A percentile compares a stretch with the other conserved stretches of the same genome.
Evolutionary conservation across 1,140 invertebrate genomes (phyloP).

Genomic region (Mamestra configurata): DNA sequence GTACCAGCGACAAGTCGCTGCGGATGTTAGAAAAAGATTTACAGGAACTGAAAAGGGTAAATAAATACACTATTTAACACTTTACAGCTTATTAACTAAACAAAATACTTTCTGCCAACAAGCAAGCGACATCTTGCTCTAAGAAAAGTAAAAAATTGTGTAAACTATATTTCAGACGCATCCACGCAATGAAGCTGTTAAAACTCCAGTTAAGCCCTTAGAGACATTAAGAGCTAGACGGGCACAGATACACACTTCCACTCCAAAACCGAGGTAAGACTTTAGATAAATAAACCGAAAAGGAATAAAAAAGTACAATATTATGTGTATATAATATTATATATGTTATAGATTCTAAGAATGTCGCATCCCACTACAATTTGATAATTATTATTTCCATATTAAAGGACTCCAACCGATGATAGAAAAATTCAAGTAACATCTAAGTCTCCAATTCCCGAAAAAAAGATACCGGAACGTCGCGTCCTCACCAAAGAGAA

Average conservation of each 20-base stretch:
- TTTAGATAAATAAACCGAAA: neutral
- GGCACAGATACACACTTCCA: conserved; percentile 75
- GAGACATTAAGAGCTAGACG: conserved; percentile 65
- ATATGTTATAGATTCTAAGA: neutral
- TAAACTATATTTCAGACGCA: conserved; percentile 48
- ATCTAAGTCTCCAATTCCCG: conserved; percentile 62
- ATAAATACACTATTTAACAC: conserved; percentile 21
- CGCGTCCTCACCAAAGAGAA: conserved; percentile 80
- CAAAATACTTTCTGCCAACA: neutral
- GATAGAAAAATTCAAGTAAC: conserved; percentile 65
- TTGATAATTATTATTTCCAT: neutral
- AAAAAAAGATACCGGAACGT: conserved; percentile 72
- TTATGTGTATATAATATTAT: neutral
- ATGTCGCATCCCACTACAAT: neutral
- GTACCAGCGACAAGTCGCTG: conserved; percentile 81
- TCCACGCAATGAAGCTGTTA: conserved; percentile 62
- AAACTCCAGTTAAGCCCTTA: conserved; percentile 60
- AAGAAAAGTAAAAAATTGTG: neutral
- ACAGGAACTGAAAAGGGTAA: conserved; percentile 84
- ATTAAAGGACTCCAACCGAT: conserved; percentile 56
- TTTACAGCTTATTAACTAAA: neutral
- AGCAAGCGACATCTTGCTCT: neutral
- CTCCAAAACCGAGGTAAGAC: conserved; percentile 74
- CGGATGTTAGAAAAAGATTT: conserved; percentile 83
- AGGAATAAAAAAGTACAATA: neutral